Base-by-base conservation (phyloP, 2,113 vertebrate genomes). In the Trichechus manatus region DNA sequence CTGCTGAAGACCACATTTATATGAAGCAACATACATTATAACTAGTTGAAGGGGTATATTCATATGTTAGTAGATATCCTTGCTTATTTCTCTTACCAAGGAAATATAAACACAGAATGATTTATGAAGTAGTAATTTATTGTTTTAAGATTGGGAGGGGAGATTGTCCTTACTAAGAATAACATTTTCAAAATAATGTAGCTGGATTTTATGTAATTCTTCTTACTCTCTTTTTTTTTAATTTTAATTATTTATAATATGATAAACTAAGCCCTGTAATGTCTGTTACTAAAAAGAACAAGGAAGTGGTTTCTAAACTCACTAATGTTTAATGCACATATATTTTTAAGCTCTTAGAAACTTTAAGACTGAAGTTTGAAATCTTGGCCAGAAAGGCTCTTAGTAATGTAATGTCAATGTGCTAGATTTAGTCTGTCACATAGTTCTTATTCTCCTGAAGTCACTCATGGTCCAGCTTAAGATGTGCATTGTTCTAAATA, bases 221-320 rank as follows among this genome's bases (percentile, higher is more conserved):
- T 92, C 23, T 89, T 85, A 91, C 14, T 27, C 20, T 80, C 6
- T 93, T 88, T 97, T 72, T 95, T 88, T 61, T 81, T 47, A 56
- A 56, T 36, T 68, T 95, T 93, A 91, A 79, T 91, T 70, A 61
- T 93, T 93, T 92, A 75, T 94, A 94, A 86, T 56, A 89, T 93
- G 83, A 95, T 95, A 91, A 87, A 66, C 20, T 79, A 89, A 82
- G n/a, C 25, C n/a, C 33, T 80, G 3, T 63, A 82, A 22, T 81
- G 36, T 91, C 13, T 72, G 15, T 66, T 83, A 82, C 56, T 42
- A 95, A 66, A 90, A 83, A 66, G 31, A 87, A 92, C 87, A 91
- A 59, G 23, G 36, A 84, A 83, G 74, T 81, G 9, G 36, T 59
- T 56, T 91, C 80, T 92, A 25, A 90, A 27, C 9, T 91, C 95